phyloP scores from a whole-genome alignment of 2,113 vertebrate species.

The Rhineura floridana region DNA sequence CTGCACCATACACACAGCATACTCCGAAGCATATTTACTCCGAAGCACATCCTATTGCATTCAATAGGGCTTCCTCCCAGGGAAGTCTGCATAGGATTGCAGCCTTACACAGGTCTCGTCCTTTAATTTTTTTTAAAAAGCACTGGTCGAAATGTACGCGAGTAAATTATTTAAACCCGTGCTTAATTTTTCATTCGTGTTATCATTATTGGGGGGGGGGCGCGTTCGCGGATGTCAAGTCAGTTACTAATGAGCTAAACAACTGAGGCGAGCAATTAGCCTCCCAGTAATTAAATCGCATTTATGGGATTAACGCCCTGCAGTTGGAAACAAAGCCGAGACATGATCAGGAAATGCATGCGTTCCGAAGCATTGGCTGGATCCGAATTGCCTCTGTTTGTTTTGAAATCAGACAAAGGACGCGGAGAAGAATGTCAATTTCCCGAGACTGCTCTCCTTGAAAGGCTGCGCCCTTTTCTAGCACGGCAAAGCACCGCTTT shows the following conservation, averaged over 20 bases:
- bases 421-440: background rate
- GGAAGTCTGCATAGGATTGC: no score
- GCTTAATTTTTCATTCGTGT: background rate
- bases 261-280: slow-evolving; percentile 11
- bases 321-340: background rate
- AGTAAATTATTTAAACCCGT: background rate
- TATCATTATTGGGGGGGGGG: background rate
- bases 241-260: slow-evolving; percentile 1
- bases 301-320: slow-evolving; percentile 33
- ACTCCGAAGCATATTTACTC: no score
- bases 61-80: no score
- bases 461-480: background rate
- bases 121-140: no score
- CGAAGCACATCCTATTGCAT: no score
- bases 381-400: background rate
- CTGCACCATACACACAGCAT: background rate
- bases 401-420: slow-evolving; percentile 14
- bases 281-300: slow-evolving; percentile 5
- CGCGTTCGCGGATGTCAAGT: background rate
- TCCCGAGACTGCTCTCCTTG: background rate
- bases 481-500: background rate
- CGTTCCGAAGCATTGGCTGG: background rate
- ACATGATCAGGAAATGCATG: background rate
- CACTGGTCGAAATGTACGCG: background rate
- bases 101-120: no score